Base-by-base conservation (phyloP, 1,140 invertebrate species). In the Harpegnathos saltator region DNA sequence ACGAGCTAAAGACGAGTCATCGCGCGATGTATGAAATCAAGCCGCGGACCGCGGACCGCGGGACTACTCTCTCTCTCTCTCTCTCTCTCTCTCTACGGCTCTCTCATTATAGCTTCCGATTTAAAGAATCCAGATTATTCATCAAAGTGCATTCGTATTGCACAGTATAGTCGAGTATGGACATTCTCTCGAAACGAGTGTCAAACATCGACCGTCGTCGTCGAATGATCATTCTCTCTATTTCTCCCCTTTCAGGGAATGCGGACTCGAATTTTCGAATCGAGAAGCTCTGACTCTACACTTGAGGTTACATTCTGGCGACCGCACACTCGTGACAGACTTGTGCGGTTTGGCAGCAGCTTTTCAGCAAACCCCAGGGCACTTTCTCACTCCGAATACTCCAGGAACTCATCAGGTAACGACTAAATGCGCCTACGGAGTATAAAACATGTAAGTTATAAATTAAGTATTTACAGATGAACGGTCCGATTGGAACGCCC, bases 311-410 rank as follows among this genome's bases (percentile, higher is more conserved):
- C 98, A 98, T 94, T 96, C 96, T 81, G 97, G 97, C 73, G 97
- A 97, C 92, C 96, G 97, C 89, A 97, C 97, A 65, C 96, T 97
- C 89, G 97, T 97, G 72, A 98, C 97, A 83, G 97, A 98, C 93
- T 95, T 98, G 89, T 98, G 97, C 94, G 97, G 97, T 66, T 94
- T 97, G 85, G 97, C 97, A 44, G 96, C 97, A 62, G 96, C 97
- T 62, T 95, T 97, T 90, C 96, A 97, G 92, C 94, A 94, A 86
- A 93, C 94, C 38, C 96, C 96, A 71, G 95, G 96, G 75, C 95
- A 96, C 87, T 95, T 96, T 73, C 93, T 96, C 62, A 94, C 94
- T n/a, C 91, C 93, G 2, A 96, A 95, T 88, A 94, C 95, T 58
- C 93, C 94, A 44, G 93, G 93, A 87, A 90, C 95, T 56, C 95